phyloP scores from a whole-genome alignment of 2,113 vertebrate genomes.

The Scomber japonicus region DNA sequence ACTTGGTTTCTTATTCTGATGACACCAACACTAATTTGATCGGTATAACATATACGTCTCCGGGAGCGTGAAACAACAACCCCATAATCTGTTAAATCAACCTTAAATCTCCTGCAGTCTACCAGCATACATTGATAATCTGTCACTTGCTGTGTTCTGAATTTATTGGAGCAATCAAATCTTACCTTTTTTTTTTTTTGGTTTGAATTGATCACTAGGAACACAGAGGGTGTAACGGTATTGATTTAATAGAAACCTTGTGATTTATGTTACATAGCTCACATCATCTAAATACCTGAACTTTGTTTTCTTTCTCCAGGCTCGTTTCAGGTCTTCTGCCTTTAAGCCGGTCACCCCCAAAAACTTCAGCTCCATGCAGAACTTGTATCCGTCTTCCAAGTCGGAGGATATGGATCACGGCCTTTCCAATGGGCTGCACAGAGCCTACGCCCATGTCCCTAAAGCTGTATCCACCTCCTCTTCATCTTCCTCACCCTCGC shows the following conservation, averaged over 20 bases:
- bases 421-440: conserved; percentile 77
- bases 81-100: conserved; percentile 58
- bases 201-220: conserved; percentile 56
- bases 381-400: conserved; percentile 90
- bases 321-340: conserved; percentile 91
- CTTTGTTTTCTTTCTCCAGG: conserved; percentile 74
- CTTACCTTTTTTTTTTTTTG: conserved; percentile 16
- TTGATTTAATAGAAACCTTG: conserved; percentile 52
- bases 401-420: conserved; percentile 89
- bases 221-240: conserved; percentile 27
- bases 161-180: conserved; percentile 72
- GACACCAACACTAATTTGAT: not conserved
- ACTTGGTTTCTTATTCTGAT: too few species aligned
- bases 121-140: conserved; percentile 39
- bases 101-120: conserved; percentile 21
- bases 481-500: conserved; percentile 88
- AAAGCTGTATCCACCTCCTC: conserved; percentile 90
- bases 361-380: conserved; percentile 95
- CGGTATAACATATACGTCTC: conserved; percentile 53
- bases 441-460: conserved; percentile 74
- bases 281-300: not conserved
- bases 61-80: conserved; percentile 23
- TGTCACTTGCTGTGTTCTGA: conserved; percentile 36
- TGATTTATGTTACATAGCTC: conserved; percentile 46
- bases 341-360: conserved; percentile 93